Conservation (phyloP, 2,113 vertebrate species). For the Henicopernis longicauda region DNA sequence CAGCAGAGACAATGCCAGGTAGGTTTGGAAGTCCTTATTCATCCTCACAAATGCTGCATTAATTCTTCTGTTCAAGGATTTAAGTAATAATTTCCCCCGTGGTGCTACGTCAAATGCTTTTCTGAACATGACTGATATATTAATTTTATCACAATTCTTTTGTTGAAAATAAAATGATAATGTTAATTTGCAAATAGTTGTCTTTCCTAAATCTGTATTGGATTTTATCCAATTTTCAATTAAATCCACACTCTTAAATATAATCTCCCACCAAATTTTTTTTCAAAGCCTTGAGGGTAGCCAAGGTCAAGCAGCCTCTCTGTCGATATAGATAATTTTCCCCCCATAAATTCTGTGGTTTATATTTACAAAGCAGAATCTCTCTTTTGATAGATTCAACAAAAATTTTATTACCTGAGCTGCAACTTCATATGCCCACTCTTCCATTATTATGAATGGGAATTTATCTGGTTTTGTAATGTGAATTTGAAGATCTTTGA, state of each 20-base stretch:
- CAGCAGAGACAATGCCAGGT: background rate
- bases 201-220: background rate
- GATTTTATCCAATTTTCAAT: background rate
- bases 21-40: background rate
- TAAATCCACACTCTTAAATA: background rate
- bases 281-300: background rate
- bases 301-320: background rate
- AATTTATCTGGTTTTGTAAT: background rate
- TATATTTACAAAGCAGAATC: background rate
- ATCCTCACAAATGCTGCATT: background rate
- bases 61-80: background rate
- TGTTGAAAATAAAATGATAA: background rate
- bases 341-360: background rate
- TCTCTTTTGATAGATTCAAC: background rate
- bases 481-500: background rate
- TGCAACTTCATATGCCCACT: background rate
- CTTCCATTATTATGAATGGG: background rate
- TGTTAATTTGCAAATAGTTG: background rate
- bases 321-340: background rate
- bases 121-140: background rate
- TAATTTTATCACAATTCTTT: background rate
- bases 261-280: background rate
- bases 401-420: background rate
- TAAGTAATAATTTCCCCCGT: background rate
- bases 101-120: background rate